Base-by-base conservation (phyloP, 1,140 invertebrate genomes). In the Scaptomyza montana region DNA sequence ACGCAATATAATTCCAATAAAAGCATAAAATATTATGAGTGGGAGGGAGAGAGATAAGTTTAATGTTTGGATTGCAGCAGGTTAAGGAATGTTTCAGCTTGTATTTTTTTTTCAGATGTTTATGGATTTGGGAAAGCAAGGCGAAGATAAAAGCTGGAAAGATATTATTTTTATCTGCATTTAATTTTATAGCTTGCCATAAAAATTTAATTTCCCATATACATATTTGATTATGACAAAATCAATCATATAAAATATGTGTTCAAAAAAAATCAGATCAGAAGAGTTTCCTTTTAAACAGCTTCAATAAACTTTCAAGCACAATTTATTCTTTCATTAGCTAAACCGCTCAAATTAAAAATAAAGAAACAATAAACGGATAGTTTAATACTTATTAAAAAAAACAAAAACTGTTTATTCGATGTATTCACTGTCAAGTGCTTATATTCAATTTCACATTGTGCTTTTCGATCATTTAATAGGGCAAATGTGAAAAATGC, bases 1-100 rank as follows among this genome's bases (percentile, higher is more conserved):
- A 87, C 87, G 81, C 82, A 86, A 86, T 86, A 87, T 87, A 86
- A 87, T 87, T 78, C 75, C 74, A 78, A 78, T 76, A 87, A 19
- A 47, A 28, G 43, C 5, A 30, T 46, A 81, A 78, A 12, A 78
- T 60, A 41, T 55, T 62, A 81, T 21, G 30, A 8, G 25, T 16
- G 16, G 16, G 16, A 16, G 16, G 6, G 30, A 30, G 9, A 33
- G 28, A 30, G 66, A 63, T 75, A 78, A 81, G 77, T 57, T 53
- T 25, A 62, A 86, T 77, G 59, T 86, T 80, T 77, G 49, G 62
- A 86, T 68, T 80, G 78, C 77, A 67, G 65, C 30, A 30, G 43
- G 9, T 36, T 25, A 33, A 25, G 46, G 33, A 10, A 25, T 28
- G 57, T 28, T 49, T 50, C 36, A 33, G 49, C n/a, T 53, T 19